A percentile compares a stretch with the other conserved stretches of the same genome.
Evolutionary conservation across 1,140 invertebrate genomes (phyloP).

Genomic region (Oreohelix idahoensis): DNA sequence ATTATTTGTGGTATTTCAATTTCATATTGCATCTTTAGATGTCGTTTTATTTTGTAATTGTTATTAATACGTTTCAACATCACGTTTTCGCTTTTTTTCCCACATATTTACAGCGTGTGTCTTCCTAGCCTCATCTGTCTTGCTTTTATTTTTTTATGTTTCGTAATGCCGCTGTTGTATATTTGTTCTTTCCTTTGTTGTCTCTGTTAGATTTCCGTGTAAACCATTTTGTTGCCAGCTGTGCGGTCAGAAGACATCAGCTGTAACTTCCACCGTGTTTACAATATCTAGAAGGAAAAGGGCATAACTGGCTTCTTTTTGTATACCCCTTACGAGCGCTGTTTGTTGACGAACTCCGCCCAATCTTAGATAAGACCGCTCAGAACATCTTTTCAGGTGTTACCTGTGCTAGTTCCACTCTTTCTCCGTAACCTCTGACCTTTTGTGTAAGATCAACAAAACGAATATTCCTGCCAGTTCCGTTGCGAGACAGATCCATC

Average conservation of each 20-base stretch:
- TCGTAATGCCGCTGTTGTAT: neutral
- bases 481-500: too few species aligned
- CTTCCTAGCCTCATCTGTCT: too few species aligned
- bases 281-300: neutral
- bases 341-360: neutral
- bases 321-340: neutral
- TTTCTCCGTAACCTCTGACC: neutral
- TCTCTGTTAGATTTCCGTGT: neutral
- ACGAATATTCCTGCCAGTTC: neutral
- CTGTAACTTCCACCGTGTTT: too few species aligned
- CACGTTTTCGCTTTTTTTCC: too few species aligned
- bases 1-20: too few species aligned
- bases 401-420: neutral
- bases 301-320: neutral
- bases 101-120: too few species aligned
- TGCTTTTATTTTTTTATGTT: constrained; percentile 28
- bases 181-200: neutral
- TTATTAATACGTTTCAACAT: too few species aligned
- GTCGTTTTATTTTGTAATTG: too few species aligned
- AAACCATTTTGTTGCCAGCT: neutral
- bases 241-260: neutral
- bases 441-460: neutral
- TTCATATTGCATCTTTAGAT: too few species aligned
- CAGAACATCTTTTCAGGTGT: neutral
- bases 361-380: neutral